Conservation (phyloP, 1,140 invertebrate genomes). For the Rhynchophorus ferrugineus region DNA sequence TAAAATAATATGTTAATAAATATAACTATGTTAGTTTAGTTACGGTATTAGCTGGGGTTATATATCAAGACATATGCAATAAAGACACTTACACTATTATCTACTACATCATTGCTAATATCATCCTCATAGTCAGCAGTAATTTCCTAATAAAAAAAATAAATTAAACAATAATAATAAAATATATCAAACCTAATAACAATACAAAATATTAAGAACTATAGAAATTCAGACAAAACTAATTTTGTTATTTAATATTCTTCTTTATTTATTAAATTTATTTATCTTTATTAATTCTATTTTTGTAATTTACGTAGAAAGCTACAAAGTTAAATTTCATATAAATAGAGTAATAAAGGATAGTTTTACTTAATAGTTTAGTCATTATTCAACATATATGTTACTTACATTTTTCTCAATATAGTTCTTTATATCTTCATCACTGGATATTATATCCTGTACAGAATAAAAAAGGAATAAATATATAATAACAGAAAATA, state of each 20-base stretch:
- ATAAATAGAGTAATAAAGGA: too few species aligned
- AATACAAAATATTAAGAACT: too few species aligned
- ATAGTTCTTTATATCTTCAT: neutral
- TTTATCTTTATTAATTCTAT: too few species aligned
- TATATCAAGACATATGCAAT: neutral
- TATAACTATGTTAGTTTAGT: neutral
- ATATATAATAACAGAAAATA: too few species aligned
- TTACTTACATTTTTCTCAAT: neutral
- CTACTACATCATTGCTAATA: slow-evolving; percentile 12
- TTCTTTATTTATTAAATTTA: too few species aligned
- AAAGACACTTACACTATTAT: slow-evolving; percentile 2
- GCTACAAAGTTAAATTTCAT: too few species aligned
- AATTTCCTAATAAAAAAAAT: slow-evolving; percentile 6
- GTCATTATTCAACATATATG: too few species aligned
- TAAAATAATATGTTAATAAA: neutral
- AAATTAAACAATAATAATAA: neutral
- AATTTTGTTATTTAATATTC: too few species aligned
- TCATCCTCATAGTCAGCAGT: slow-evolving; percentile 8
- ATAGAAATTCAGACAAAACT: too few species aligned
- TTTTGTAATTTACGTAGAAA: too few species aligned
- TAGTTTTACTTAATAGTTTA: too few species aligned
- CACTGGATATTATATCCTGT: neutral
- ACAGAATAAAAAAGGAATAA: neutral
- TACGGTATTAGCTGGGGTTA: too few species aligned
- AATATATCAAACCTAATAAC: neutral